Conservation (phyloP, 2,888 invertebrate genomes). For the Zeuzera pyrina region DNA sequence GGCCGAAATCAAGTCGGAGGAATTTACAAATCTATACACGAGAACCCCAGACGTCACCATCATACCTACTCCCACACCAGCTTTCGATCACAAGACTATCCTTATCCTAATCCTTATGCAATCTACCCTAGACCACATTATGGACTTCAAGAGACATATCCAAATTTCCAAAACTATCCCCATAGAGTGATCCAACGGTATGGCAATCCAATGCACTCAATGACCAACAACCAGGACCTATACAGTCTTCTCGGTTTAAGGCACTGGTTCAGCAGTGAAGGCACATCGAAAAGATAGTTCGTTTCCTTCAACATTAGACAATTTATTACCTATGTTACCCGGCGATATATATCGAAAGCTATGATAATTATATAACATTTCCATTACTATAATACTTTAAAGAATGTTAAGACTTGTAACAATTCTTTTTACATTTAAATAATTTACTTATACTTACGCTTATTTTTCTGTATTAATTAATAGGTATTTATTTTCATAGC, state of each 20-base stretch:
- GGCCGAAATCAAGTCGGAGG: slow-evolving; percentile 50
- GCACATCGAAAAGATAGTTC: slow-evolving; percentile 63
- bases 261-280: slow-evolving; percentile 66
- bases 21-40: slow-evolving; percentile 47
- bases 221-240: slow-evolving; percentile 48
- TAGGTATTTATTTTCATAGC: slow-evolving; percentile 41
- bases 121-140: slow-evolving; percentile 27
- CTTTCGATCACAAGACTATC: slow-evolving; percentile 42
- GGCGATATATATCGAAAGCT: slow-evolving; percentile 68
- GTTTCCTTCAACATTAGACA: slow-evolving; percentile 36
- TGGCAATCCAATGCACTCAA: slow-evolving; percentile 34
- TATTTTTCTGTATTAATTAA: not conserved
- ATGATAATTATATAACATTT: slow-evolving; percentile 36
- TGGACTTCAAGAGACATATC: slow-evolving; percentile 34
- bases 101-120: slow-evolving; percentile 16
- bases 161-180: slow-evolving; percentile 39
- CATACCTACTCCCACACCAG: slow-evolving; percentile 59
- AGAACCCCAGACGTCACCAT: slow-evolving; percentile 59
- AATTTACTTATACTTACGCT: not conserved
- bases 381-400: no score
- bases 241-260: slow-evolving; percentile 60
- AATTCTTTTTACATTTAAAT: not conserved
- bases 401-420: no score
- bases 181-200: slow-evolving; percentile 40
- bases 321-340: slow-evolving; percentile 68